A percentile compares a stretch with the other conserved stretches of the same genome.
Evolutionary conservation across 2,888 invertebrate genomes (phyloP).

Genomic region (Dryobotodes eremita): DNA sequence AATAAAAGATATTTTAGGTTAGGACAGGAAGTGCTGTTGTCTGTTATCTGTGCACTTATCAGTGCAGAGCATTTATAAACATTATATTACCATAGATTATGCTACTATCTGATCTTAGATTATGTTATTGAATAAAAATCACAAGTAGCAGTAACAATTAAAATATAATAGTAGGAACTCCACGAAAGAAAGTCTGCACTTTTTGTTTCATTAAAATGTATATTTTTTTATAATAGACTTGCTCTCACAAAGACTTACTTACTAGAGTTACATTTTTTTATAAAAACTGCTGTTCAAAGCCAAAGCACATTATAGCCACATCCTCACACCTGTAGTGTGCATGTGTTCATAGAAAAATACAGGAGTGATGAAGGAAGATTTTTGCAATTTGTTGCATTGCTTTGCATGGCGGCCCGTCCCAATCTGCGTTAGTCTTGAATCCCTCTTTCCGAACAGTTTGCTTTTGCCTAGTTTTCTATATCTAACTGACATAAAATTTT

Average conservation of each 20-base stretch:
- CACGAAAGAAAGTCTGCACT: background rate
- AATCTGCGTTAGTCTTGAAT: too few species aligned
- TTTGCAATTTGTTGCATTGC: too few species aligned
- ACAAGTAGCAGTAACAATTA: background rate
- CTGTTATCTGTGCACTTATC: constrained; percentile 4
- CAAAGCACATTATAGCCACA: too few species aligned
- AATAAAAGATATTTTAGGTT: constrained; percentile 52
- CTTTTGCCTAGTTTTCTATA: background rate
- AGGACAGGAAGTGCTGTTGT: constrained; percentile 24
- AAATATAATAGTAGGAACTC: background rate
- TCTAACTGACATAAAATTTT: background rate
- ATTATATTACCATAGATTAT: constrained; percentile 28
- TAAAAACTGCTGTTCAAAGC: too few species aligned
- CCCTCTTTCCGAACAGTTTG: too few species aligned
- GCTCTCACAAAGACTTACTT: too few species aligned
- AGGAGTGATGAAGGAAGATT: too few species aligned
- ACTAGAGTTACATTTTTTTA: too few species aligned
- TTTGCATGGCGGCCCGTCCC: too few species aligned
- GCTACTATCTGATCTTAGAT: background rate
- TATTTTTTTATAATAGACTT: background rate
- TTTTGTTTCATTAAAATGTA: background rate
- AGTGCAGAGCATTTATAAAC: constrained; percentile 13
- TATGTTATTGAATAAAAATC: background rate
- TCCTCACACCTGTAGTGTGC: too few species aligned
- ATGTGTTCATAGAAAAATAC: too few species aligned